Base-by-base conservation (phyloP, 2,888 invertebrate genomes). In the Ophion obscuratus region DNA sequence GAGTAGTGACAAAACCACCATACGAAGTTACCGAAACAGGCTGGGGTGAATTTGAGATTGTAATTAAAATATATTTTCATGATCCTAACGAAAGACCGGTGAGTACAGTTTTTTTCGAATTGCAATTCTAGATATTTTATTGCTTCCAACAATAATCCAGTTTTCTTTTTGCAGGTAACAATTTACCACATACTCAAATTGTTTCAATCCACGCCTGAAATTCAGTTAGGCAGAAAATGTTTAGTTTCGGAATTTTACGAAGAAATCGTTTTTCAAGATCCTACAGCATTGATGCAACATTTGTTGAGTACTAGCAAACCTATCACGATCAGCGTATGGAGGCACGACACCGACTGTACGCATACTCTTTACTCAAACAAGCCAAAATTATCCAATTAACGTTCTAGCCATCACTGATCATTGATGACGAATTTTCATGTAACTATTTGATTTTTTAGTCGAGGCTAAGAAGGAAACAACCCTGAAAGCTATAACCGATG, bases 11-110 rank as follows among this genome's bases (percentile, higher is more conserved):
- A 0, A 98, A 98, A 93, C 99, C 99, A 0, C 99, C 99, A 0
- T 99, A 98, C 93, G 99, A 99, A 95, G 96, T 99, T 7, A 98
- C 98, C 0, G 99, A 99, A 94, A 99, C 99, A 0, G 99, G 99
- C 1, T 99, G 99, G 99, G 99, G 99, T 89, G 99, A 99, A 95
- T 99, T 99, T 94, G 99, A 99, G 95, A 98, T 99, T 88, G 97
- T 98, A 57, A 99, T 99, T 79, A 99, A 99, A 94, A 98, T 99
- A 87, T 98, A 98, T 94, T 99, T 99, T 91, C 97, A 98, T 92
- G 99, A 99, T 95, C 98, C 98, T 1, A 98, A 98, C 92, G 99
- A 99, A 94, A 95, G 98, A 93, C 98, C 98, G 20, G 98, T 98
- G 94, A 96, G 96, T 95, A 75, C 24, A 67, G 31, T 20, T 31